phyloP scores from a whole-genome alignment of 2,113 vertebrate genomes.

The Aythya baeri region DNA sequence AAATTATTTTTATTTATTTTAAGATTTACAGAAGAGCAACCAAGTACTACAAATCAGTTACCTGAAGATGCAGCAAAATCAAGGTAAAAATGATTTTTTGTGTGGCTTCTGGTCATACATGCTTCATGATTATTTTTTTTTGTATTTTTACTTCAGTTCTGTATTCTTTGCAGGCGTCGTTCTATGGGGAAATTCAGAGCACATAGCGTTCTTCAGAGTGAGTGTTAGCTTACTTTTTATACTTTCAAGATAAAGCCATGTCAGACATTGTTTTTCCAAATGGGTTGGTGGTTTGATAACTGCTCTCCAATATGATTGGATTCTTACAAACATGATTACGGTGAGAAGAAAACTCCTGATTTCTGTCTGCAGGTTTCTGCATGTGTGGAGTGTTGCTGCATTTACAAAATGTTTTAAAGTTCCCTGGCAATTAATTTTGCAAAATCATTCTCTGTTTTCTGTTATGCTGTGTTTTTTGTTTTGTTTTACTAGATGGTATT shows the following conservation, averaged over 20 bases:
- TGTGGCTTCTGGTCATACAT: not conserved
- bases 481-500: not conserved
- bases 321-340: not conserved
- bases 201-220: not conserved
- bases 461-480: not conserved
- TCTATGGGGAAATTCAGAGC: not conserved
- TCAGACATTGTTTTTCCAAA: not conserved
- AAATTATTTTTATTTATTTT: not conserved
- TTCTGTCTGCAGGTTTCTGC: not conserved
- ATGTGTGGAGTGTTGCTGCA: not conserved
- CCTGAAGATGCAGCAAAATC: fast-evolving
- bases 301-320: not conserved
- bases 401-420: not conserved
- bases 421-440: not conserved
- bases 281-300: not conserved
- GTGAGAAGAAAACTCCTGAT: fast-evolving
- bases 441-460: not conserved
- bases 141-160: not conserved
- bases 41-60: not conserved
- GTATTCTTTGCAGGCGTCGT: conserved; percentile 67
- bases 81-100: not conserved
- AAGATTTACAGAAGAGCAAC: not conserved
- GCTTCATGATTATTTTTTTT: not conserved
- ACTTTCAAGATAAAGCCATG: not conserved
- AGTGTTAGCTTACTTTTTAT: not conserved